Conservation (phyloP, 2,113 vertebrate species). For the Tachycineta bicolor region DNA sequence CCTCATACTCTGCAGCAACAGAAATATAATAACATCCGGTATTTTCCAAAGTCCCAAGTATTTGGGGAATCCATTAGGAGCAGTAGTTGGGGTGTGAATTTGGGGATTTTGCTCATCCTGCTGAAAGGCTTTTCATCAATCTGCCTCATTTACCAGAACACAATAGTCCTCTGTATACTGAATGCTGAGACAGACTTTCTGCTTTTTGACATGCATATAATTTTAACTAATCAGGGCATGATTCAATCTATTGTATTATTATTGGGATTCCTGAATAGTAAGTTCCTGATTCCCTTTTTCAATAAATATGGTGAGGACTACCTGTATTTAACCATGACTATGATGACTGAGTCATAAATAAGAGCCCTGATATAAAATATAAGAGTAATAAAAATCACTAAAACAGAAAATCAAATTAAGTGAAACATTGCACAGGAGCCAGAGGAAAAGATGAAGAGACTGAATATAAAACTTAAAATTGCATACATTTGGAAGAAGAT, state of each 20-base stretch:
- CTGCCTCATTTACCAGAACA: background rate
- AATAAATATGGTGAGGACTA: background rate
- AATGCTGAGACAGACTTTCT: background rate
- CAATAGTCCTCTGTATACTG: background rate
- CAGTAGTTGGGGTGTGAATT: background rate
- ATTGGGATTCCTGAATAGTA: background rate
- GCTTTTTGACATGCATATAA: background rate
- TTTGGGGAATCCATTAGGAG: background rate
- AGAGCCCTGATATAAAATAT: background rate
- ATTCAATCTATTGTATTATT: background rate
- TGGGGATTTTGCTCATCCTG: background rate
- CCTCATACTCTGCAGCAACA: background rate
- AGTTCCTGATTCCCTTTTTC: background rate
- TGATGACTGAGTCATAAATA: background rate
- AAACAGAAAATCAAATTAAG: constrained; percentile 19
- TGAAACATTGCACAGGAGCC: background rate
- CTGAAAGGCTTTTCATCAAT: background rate
- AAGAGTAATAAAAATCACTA: background rate
- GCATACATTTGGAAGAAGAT: background rate
- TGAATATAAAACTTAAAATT: background rate
- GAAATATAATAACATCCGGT: background rate
- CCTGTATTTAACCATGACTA: background rate
- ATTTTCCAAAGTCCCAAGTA: background rate
- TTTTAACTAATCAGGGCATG: background rate
- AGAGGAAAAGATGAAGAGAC: background rate